Conservation (phyloP, 2,113 vertebrate genomes). For the Tauraco erythrolophus region DNA sequence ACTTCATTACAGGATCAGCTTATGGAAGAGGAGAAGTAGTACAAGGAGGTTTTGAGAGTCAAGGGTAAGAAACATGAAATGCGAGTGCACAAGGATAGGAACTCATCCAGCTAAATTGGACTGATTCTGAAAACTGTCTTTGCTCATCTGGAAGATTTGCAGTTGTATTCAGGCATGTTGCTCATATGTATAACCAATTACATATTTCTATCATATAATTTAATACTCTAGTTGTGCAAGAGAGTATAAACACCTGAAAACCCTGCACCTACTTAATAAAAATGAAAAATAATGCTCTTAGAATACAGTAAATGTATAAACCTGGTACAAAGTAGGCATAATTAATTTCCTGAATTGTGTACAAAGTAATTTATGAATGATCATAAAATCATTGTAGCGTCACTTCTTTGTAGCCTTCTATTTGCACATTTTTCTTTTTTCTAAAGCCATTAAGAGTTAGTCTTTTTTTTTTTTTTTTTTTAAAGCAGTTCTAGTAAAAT, state of each 20-base stretch:
- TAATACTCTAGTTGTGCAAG: background rate
- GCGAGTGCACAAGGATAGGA: rapidly evolving
- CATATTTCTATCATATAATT: background rate
- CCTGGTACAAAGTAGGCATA: background rate
- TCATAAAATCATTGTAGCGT: background rate
- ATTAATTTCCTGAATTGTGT: background rate
- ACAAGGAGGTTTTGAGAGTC: background rate
- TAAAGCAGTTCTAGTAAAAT: too few relatives aligned
- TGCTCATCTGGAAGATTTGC: background rate
- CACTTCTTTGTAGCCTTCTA: background rate
- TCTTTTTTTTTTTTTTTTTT: too few relatives aligned
- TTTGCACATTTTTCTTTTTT: background rate
- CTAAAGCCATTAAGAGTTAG: background rate
- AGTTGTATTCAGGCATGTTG: background rate
- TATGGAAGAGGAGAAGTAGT: background rate
- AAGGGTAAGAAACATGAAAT: background rate
- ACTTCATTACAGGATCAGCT: background rate
- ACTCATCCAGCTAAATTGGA: rapidly evolving
- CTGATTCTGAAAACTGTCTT: background rate
- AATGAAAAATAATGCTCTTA: background rate
- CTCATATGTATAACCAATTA: background rate
- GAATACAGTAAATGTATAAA: background rate
- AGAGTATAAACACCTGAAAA: background rate
- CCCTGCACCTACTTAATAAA: rapidly evolving
- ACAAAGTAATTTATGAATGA: background rate